Conservation (phyloP, 2,113 vertebrate genomes). For the Diglossa brunneiventris region DNA sequence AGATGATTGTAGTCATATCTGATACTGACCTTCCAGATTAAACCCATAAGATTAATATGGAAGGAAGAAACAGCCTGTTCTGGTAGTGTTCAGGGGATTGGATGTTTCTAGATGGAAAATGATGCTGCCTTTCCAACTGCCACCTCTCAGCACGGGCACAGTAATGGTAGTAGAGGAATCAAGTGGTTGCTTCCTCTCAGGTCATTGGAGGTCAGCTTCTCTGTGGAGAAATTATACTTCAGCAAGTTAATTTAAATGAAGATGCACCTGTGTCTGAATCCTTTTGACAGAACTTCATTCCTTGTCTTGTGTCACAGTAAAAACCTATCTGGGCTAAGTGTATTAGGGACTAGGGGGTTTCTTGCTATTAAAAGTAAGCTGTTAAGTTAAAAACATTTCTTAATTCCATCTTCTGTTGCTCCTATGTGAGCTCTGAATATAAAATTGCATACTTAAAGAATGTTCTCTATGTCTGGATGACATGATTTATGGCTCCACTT, state of each 20-base stretch:
- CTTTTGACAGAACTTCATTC: background rate
- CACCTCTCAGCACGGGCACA: background rate
- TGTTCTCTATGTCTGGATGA: background rate
- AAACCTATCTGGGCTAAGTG: background rate
- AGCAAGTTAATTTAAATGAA: background rate
- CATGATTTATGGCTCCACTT: background rate
- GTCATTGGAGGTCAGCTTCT: background rate
- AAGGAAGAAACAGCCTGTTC: background rate
- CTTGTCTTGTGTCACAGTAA: background rate
- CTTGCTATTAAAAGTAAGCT: background rate
- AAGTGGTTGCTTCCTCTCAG: background rate
- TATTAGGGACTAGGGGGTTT: background rate
- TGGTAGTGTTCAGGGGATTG: background rate
- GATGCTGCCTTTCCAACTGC: rapidly evolving
- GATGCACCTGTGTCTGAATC: background rate
- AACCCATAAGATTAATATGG: background rate
- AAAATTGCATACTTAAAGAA: background rate
- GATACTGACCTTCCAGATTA: background rate
- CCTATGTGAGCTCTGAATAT: background rate
- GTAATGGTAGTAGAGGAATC: background rate
- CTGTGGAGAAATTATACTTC: background rate
- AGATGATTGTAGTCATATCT: background rate
- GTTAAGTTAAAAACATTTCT: background rate
- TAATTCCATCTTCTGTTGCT: background rate
- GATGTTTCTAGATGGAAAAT: background rate